Evolutionary conservation across 1,140 invertebrate species (phyloP).

Genomic region (Drosophila neocordata): DNA sequence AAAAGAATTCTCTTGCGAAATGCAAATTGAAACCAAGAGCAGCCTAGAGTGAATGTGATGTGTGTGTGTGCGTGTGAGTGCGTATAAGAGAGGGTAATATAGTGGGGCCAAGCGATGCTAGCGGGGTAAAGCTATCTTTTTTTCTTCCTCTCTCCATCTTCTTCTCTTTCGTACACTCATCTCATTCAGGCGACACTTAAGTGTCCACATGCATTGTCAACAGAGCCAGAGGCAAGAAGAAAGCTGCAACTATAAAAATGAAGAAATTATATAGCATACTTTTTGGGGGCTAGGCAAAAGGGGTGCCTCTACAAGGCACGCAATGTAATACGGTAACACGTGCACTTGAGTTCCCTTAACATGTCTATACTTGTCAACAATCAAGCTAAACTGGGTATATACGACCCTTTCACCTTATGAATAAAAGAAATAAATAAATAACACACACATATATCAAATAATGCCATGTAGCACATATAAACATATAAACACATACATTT

Average conservation of each 20-base stretch:
- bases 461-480: too few species aligned
- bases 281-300: constrained; percentile 25
- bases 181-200: constrained; percentile 9
- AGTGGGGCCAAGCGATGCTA: constrained; percentile 7
- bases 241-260: constrained; percentile 69
- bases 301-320: constrained; percentile 42
- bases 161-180: not conserved
- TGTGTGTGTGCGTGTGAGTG: not conserved
- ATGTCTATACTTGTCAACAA: constrained; percentile 6
- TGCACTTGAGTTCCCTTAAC: constrained; percentile 39
- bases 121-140: not conserved
- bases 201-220: constrained; percentile 61
- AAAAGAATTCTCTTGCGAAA: constrained; percentile 39
- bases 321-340: constrained; percentile 52
- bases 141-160: too few species aligned
- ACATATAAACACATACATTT: too few species aligned
- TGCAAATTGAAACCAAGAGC: constrained; percentile 41
- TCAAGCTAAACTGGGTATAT: not conserved
- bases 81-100: not conserved
- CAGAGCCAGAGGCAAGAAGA: constrained; percentile 33
- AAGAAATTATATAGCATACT: constrained; percentile 70
- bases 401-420: too few species aligned
- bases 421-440: too few species aligned
- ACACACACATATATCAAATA: too few species aligned
- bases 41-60: constrained; percentile 10